phyloP scores from a whole-genome alignment of 2,888 invertebrate genomes.

The Drosophila leonis region DNA sequence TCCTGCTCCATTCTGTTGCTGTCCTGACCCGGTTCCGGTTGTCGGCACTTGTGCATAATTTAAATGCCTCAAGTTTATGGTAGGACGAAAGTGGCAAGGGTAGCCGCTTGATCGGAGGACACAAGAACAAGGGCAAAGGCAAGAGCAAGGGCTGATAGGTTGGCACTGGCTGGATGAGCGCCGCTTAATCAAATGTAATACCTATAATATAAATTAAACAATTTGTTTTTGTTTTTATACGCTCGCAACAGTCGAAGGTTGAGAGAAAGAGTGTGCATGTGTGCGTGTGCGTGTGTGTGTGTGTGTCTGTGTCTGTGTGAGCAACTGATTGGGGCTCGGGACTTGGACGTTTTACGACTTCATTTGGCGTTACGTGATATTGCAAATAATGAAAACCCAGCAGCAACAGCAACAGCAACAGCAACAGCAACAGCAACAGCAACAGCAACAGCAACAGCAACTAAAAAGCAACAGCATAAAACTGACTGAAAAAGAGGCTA shows the following conservation, averaged over 20 bases:
- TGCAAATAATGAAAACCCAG: constrained; percentile 66
- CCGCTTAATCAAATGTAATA: constrained; percentile 65
- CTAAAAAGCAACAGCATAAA: constrained; percentile 62
- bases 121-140: not conserved
- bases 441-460: constrained; percentile 61
- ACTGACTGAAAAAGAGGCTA: constrained; percentile 2
- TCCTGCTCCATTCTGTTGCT: constrained; percentile 43
- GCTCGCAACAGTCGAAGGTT: constrained; percentile 14
- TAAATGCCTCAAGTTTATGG: constrained; percentile 51
- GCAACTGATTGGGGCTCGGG: constrained; percentile 28
- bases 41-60: constrained; percentile 66
- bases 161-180: constrained; percentile 5
- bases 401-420: constrained; percentile 45
- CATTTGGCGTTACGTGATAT: constrained; percentile 77
- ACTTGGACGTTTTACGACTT: constrained; percentile 72
- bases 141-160: not conserved
- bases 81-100: not conserved
- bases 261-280: not conserved
- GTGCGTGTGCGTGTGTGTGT: constrained; percentile 3
- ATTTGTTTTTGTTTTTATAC: constrained; percentile 45
- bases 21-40: constrained; percentile 61
- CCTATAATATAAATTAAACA: constrained; percentile 63
- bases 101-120: not conserved
- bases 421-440: constrained; percentile 64
- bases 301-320: constrained; percentile 6